A percentile compares a stretch with the other conserved stretches of the same genome.
phyloP scores from a whole-genome alignment of 2,797 vertebrate genomes.

The Falco biarmicus region DNA sequence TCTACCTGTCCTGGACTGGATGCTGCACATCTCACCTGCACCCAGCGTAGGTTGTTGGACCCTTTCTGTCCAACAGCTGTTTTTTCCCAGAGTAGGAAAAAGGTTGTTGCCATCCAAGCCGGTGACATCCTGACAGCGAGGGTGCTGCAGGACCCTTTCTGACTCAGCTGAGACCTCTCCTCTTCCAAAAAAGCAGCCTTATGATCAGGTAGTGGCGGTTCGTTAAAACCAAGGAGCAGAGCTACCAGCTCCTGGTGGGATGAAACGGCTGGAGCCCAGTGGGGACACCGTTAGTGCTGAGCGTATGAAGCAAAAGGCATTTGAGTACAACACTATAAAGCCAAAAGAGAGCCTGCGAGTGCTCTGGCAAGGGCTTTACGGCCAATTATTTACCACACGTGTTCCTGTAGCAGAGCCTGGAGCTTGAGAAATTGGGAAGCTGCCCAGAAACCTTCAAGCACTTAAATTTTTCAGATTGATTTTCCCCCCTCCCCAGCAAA shows the following conservation, averaged over 20 bases:
- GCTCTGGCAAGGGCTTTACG: neutral
- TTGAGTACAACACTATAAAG: neutral
- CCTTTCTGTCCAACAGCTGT: neutral
- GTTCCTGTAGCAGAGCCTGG: neutral
- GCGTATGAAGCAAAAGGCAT: neutral
- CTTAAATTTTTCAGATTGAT: neutral
- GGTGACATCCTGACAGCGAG: accelerated
- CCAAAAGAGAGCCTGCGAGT: neutral
- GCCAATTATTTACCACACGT: neutral
- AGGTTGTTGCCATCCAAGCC: neutral
- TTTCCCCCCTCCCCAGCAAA: neutral
- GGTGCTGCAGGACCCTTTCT: neutral
- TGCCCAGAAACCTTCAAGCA: conserved; percentile 41
- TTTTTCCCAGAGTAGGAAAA: neutral
- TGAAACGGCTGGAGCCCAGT: neutral
- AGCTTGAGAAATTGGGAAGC: conserved; percentile 10
- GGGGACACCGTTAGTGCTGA: neutral
- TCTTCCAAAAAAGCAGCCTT: neutral
- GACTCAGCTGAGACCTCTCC: neutral
- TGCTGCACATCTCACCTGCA: neutral
- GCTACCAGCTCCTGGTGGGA: neutral
- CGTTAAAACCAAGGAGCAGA: neutral
- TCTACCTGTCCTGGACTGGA: neutral
- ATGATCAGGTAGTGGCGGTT: neutral
- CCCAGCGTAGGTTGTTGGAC: neutral